Base-by-base conservation (phyloP, 2,888 invertebrate species). In the Trichopria drosophilae region DNA sequence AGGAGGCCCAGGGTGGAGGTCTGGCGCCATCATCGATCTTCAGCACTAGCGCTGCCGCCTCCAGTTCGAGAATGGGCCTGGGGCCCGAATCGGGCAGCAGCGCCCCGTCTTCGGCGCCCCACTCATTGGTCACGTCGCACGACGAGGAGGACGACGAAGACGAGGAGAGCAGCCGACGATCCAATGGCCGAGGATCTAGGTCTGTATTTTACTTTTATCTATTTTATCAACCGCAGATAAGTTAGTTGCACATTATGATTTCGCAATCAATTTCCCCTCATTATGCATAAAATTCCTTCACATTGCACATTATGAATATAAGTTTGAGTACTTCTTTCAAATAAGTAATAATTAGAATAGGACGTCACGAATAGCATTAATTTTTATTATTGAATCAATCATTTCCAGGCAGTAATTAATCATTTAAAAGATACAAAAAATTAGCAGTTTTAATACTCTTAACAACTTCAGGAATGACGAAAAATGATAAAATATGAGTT, bases 51-150 rank as follows among this genome's bases (percentile, higher is more conserved):
- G 66, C 68, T 62, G 69, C 68, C 58, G 71, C 70, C 53, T 71
- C 71, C 59, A 65, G 70, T 55, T 71, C 72, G 63, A 73, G 70
- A 58, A 73, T 73, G 72, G 75, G 72, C 61, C 71, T 68, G 50
- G 31, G 74, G 71, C 69, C 68, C 64, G 73, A 75, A 59, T 75
- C 75, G 53, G 75, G 72, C 54, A 73, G 72, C 65, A 73, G 74
- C 60, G 74, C 74, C 42, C 73, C 71, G 50, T 72, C 75, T 51
- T 74, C 75, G 54, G 72, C 64, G 51, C 70, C 77, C 4, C 79
- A 82, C 15, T 82, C 84, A 12, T 79, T 83, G 60, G 82, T 84
- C 49, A 84, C 84, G 16, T 86, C 86, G 43, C 82, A 84, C 57
- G 85, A 85, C 65, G 87, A 88, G 55, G 84, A 76, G 48, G 76